phyloP scores from a whole-genome alignment of 2,797 vertebrate species.

The Premnoplex brunnescens region DNA sequence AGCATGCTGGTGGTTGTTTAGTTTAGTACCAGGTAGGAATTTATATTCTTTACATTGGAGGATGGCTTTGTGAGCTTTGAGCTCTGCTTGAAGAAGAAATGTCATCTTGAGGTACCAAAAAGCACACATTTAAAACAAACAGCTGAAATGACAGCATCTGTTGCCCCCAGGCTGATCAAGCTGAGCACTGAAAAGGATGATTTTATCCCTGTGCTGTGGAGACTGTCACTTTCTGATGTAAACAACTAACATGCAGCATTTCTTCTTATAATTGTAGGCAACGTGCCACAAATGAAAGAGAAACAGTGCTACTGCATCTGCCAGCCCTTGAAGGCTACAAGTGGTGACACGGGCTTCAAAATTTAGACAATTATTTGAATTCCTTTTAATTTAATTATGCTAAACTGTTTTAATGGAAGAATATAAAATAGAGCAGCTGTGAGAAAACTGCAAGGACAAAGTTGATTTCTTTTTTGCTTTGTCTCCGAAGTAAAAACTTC shows the following conservation, averaged over 20 bases:
- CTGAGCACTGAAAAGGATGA: not conserved
- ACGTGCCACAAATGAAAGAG: not conserved
- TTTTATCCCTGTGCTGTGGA: not conserved
- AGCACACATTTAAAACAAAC: conserved; percentile 7
- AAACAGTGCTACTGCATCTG: not conserved
- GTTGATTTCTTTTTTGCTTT: not conserved
- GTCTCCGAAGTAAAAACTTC: not conserved
- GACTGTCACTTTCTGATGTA: conserved; percentile 14
- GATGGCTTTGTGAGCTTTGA: not conserved
- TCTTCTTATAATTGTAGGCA: conserved; percentile 40
- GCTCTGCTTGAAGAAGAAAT: conserved; percentile 27
- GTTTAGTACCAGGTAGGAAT: not conserved
- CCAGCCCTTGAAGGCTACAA: not conserved
- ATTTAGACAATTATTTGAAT: not conserved
- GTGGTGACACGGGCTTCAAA: not conserved
- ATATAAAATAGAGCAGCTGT: not conserved
- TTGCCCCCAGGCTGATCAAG: conserved; percentile 35
- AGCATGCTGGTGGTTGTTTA: not conserved
- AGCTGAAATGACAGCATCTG: conserved; percentile 55
- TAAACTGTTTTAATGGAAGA: not conserved
- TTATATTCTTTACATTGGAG: conserved; percentile 1
- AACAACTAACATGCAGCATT: not conserved
- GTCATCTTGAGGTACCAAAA: conserved; percentile 13
- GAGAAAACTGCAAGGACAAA: not conserved
- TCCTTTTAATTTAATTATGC: not conserved